Conservation (phyloP, 1,140 invertebrate genomes). For the Antheraea pernyi region DNA sequence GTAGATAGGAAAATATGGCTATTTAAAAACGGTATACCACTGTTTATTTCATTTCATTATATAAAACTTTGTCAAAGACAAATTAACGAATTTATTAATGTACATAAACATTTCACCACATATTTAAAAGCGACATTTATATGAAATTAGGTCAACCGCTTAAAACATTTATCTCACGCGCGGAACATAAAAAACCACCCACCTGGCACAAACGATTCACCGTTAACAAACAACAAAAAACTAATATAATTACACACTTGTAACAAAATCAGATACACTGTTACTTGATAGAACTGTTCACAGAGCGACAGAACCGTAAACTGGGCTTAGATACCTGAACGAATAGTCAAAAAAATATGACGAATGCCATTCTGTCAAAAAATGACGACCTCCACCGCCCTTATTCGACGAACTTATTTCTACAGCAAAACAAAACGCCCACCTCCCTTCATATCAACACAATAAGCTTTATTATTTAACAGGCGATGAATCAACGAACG, state of each 20-base stretch:
- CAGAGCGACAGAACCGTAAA: constrained; percentile 20
- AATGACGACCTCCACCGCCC: constrained; percentile 25
- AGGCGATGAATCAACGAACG: background rate
- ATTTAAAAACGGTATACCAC: no score
- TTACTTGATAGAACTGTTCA: constrained; percentile 21
- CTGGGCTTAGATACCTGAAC: constrained; percentile 34
- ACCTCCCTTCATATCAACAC: background rate
- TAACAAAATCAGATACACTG: background rate
- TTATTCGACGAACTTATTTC: constrained; percentile 7
- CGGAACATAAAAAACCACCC: background rate
- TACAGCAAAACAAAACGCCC: background rate
- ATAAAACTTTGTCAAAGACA: no score
- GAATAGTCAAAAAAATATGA: constrained; percentile 26
- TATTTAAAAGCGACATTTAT: background rate
- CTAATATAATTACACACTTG: constrained; percentile 3
- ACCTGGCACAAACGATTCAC: background rate
- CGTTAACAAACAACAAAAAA: constrained; percentile 5
- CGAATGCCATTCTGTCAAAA: constrained; percentile 36
- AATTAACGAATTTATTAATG: background rate
- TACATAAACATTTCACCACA: background rate
- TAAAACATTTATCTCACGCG: background rate
- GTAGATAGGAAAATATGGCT: no score
- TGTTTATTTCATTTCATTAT: no score
- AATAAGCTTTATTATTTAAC: background rate
- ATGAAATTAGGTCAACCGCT: background rate